A percentile compares a stretch with the other conserved stretches of the same genome.
phyloP scores from a whole-genome alignment of 2,888 invertebrate genomes.

The Leptopilina myrica region DNA sequence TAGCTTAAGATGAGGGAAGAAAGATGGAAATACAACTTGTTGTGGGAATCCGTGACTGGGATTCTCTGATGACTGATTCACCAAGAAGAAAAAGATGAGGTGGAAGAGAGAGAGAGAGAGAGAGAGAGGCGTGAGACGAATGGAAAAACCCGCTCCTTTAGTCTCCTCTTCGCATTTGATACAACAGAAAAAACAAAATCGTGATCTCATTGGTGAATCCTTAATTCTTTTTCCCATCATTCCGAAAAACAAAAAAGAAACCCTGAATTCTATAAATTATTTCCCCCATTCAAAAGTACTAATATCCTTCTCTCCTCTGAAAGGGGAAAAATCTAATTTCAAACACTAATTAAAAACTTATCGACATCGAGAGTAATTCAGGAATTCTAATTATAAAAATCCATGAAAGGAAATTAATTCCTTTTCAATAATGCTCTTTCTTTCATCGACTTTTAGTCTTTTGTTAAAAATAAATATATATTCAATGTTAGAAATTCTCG shows the following conservation, averaged over 20 bases:
- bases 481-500: too few species aligned
- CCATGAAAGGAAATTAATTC: neutral
- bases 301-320: too few species aligned
- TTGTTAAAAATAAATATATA: too few species aligned
- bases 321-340: too few species aligned
- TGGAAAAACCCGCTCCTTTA: constrained; percentile 28
- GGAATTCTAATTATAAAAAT: too few species aligned
- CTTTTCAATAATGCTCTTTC: too few species aligned
- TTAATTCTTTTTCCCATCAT: neutral
- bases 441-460: neutral
- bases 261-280: too few species aligned
- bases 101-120: constrained; percentile 48
- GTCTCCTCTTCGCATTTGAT: neutral
- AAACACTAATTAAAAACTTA: too few species aligned
- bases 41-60: constrained; percentile 50
- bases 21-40: constrained; percentile 22
- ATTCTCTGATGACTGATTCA: constrained; percentile 63
- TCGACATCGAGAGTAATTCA: too few species aligned
- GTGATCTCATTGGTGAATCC: neutral
- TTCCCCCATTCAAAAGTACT: too few species aligned
- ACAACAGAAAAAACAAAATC: constrained; percentile 3
- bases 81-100: constrained; percentile 50
- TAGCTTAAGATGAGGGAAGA: neutral
- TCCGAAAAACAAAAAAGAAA: too few species aligned
- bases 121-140: constrained; percentile 44